Conservation (phyloP, 2,113 vertebrate species). For the Lepus timidus region DNA sequence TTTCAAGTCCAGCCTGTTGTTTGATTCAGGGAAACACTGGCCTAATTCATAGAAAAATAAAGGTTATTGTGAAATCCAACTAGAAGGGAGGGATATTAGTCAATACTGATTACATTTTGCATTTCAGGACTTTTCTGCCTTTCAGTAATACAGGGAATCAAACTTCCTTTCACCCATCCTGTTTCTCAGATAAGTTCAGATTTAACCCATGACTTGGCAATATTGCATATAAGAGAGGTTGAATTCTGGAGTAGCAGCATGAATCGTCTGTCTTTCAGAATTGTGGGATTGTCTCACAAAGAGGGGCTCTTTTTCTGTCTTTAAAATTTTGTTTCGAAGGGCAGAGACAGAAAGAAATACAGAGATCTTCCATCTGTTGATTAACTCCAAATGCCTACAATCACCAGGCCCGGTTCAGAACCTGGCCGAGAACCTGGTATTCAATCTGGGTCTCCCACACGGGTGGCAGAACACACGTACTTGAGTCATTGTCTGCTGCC, state of each 20-base stretch:
- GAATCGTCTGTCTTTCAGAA: neutral
- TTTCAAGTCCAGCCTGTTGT: conserved; percentile 22
- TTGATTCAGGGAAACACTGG: neutral
- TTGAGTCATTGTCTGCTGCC: too few relatives aligned
- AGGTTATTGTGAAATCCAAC: conserved; percentile 67
- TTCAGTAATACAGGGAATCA: neutral
- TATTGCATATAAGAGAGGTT: neutral
- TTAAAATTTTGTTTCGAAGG: too few relatives aligned
- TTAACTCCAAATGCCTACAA: too few relatives aligned
- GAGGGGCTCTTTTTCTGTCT: too few relatives aligned
- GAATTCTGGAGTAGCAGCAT: neutral
- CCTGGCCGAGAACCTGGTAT: too few relatives aligned
- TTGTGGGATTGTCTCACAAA: neutral
- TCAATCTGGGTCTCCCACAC: too few relatives aligned
- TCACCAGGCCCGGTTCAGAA: too few relatives aligned
- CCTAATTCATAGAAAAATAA: conserved; percentile 81
- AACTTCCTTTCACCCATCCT: neutral
- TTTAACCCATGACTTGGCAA: neutral
- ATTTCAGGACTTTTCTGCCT: conserved; percentile 42
- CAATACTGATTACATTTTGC: conserved; percentile 77
- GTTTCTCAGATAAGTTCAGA: conserved; percentile 36
- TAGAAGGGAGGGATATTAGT: conserved; percentile 60
- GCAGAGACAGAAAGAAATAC: too few relatives aligned
- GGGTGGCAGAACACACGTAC: too few relatives aligned
- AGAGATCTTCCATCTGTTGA: too few relatives aligned